Evolutionary conservation across 2,888 invertebrate species (phyloP), one percentile per base, ranked within the genome.

Genomic region (Epinotia ramella): DNA sequence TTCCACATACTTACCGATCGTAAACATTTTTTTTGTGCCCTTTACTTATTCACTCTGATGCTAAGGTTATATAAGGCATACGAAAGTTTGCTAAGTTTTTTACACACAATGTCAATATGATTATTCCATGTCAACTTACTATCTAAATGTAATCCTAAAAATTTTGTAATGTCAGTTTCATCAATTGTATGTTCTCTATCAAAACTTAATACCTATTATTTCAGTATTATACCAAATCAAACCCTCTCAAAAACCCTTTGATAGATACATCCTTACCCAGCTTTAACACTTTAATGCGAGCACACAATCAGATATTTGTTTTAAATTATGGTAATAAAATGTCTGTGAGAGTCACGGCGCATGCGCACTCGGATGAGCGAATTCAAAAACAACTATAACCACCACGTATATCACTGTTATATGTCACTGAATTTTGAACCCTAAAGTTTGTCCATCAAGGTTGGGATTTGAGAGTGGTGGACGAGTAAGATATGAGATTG

Each of bases 251-350:
- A 59, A 40, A 18, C 63, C 75, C 77, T 76, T 74, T 81, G 81
- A 84, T 84, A 80, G 84, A 84, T 84, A 83, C 91, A 92, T 88
- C 93, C 93, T 87, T 92, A 88, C 81, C 81, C 82, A 81, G 81
- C 89, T 89, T 94, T 93, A 94, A 94, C 94, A 94, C 94, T 94
- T 93, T 94, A 94, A 94, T 94, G 92, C 91, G 87, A 89, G 88
- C 93, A 92, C 91, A 94, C 94, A 94, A 95, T 95, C 95, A 95
- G 94, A 95, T 95, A 95, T 95, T 95, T 95, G 95, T 94, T 95
- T 95, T 95, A 95, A 95, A 95, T 95, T 95, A 95, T 95, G 95
- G 95, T 95, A 95, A 95, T 95, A 95, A 95, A 95, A 94, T 91
- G 94, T 95, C 94, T 87, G 94, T 85, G 88, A 88, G 88, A 93